Evolutionary conservation across 2,113 vertebrate genomes (phyloP), one percentile per base, ranked within the genome.

Genomic region (Eretmochelys imbricata): DNA sequence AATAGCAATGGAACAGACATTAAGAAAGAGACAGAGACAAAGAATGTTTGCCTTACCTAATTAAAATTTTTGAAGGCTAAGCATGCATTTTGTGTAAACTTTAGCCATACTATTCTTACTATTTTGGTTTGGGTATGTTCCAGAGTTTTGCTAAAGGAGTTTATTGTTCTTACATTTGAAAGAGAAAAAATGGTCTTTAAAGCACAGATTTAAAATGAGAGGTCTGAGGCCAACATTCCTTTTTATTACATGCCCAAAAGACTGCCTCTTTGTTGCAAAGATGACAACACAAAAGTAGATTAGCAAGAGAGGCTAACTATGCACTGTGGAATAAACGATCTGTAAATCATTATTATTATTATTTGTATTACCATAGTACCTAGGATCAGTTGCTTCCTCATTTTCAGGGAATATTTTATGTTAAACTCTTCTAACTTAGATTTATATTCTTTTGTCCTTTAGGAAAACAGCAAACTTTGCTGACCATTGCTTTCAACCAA

Each of bases 41-140:
- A 42, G 24, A 62, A 92, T 59, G 91, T 97, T 93, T 96, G 10
- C 50, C 62, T 96, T 90, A 22, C 62, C 38, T 93, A 95, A 96
- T 65, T 82, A n/a, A 88, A 96, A 90, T 72, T 92, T 96, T 62
- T 95, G 88, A 93, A 97, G 94, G 27, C 65, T 5, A 9, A 92
- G 84, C 87, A 86, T 92, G 94, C n/a, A 94, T 90, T 96, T 94
- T 95, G 93, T 93, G 50, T 96, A 96, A 94, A 51, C 85, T 75
- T 94, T 97, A 96, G 91, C 84, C 8, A 4, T 75, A 76, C 13
- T 10, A 38, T 76, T 85, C 55, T 91, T 97, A 76, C 80, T 51
- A 84, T 96, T 95, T 93, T 79, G 53, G 89, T 87, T 85, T 95
- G 55, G 54, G 90, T 12, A 6, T 81, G 51, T 48, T 97, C 89